Evolutionary conservation across 2,888 invertebrate genomes (phyloP).

Genomic region (Nomada ruficornis): DNA sequence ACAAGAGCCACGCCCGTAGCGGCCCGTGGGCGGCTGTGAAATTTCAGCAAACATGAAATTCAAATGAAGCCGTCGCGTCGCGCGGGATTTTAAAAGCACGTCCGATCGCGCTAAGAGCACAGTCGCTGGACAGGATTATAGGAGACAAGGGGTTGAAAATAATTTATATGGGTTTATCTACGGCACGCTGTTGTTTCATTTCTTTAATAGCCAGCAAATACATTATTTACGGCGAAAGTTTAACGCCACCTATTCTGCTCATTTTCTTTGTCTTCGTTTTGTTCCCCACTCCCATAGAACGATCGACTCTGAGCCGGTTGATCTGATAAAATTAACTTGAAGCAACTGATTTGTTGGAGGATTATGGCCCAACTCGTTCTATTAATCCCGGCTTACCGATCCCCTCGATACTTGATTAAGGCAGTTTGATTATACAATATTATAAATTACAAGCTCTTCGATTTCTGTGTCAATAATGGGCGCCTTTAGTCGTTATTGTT

Average conservation of each 20-base stretch:
- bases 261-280: too few relatives aligned
- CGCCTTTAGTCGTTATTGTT: background rate
- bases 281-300: background rate
- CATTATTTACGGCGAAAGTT: conserved; percentile 45
- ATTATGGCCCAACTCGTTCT: conserved; percentile 41
- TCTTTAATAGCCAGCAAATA: conserved; percentile 37
- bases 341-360: conserved; percentile 49
- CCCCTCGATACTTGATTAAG: conserved; percentile 44
- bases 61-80: conserved; percentile 22
- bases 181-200: conserved; percentile 35
- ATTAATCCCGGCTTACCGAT: conserved; percentile 32
- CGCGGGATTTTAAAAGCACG: conserved; percentile 22
- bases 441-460: conserved; percentile 4
- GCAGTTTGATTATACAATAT: background rate
- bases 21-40: background rate
- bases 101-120: conserved; percentile 12
- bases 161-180: conserved; percentile 43
- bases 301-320: conserved; percentile 27
- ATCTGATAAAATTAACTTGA: conserved; percentile 48
- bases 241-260: background rate
- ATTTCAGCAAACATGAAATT: conserved; percentile 32
- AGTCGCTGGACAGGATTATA: conserved; percentile 22
- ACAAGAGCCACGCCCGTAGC: background rate
- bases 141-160: conserved; percentile 30
- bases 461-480: background rate